Percentiles rank a stretch among this genome's conserved stretches.
Conservation (phyloP, 2,113 vertebrate genomes). For the Otis tarda region DNA sequence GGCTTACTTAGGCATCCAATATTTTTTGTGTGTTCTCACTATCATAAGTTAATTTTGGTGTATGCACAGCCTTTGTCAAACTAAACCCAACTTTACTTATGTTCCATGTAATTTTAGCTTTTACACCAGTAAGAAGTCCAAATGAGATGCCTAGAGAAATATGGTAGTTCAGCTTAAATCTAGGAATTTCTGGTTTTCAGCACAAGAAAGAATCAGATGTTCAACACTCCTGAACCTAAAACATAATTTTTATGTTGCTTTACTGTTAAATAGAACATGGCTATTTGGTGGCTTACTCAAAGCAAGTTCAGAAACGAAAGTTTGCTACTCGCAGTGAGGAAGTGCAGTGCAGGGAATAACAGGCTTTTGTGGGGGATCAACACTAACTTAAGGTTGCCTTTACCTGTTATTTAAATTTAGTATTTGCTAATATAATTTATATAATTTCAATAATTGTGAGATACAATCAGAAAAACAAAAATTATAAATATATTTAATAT, state of each 20-base stretch:
- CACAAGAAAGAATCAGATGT: neutral
- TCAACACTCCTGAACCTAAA: conserved; percentile 3
- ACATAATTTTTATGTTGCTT: neutral
- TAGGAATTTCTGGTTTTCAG: neutral
- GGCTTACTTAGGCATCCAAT: neutral
- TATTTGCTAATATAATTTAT: neutral
- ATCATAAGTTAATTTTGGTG: neutral
- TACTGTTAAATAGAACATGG: neutral
- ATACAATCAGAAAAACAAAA: neutral
- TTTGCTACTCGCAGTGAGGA: neutral
- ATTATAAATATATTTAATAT: neutral
- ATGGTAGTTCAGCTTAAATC: neutral
- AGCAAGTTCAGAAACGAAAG: neutral
- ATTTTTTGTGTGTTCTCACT: neutral
- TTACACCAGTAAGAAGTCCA: neutral
- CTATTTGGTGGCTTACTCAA: neutral
- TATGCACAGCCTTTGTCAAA: neutral
- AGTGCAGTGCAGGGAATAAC: neutral
- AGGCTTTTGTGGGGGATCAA: neutral
- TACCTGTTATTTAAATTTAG: neutral
- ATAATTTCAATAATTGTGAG: neutral
- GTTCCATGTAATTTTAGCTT: neutral
- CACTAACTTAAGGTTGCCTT: neutral
- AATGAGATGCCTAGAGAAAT: neutral
- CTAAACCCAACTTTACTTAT: neutral